A percentile compares a stretch with the other conserved stretches of the same genome.
phyloP scores from a whole-genome alignment of 2,113 vertebrate species.

The Rhizomys pruinosus region DNA sequence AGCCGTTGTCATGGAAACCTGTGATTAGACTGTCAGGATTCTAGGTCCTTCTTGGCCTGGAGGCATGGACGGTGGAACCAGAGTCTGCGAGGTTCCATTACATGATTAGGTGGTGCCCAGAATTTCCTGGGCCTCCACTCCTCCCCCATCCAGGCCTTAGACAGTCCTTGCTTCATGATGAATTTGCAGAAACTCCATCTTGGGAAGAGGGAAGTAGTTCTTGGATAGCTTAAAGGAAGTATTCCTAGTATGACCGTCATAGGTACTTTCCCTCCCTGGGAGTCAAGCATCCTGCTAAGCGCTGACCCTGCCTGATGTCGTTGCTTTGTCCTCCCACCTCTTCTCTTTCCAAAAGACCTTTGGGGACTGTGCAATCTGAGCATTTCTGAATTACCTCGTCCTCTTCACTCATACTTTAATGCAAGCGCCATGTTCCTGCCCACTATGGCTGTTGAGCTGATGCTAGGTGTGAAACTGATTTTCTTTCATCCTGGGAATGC shows the following conservation, averaged over 20 bases:
- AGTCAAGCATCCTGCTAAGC: background rate
- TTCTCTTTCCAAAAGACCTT: background rate
- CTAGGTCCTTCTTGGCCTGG: background rate
- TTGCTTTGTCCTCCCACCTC: background rate
- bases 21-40: background rate
- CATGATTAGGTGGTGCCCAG: no score
- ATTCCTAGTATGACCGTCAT: background rate
- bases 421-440: background rate
- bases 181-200: slow-evolving; percentile 52
- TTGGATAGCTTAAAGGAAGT: background rate
- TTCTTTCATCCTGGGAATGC: background rate
- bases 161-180: background rate
- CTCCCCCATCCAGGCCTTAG: background rate
- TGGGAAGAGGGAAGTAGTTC: background rate
- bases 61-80: background rate
- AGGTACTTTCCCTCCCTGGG: background rate
- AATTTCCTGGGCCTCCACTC: background rate
- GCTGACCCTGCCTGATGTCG: background rate
- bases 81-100: background rate
- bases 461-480: background rate
- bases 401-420: background rate
- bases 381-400: background rate
- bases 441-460: background rate
- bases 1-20: slow-evolving; percentile 49
- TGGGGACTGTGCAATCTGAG: background rate